A percentile compares a stretch with the other conserved stretches of the same genome.
Evolutionary conservation across 2,888 invertebrate genomes (phyloP).

Genomic region (Mesorhabditis belari): DNA sequence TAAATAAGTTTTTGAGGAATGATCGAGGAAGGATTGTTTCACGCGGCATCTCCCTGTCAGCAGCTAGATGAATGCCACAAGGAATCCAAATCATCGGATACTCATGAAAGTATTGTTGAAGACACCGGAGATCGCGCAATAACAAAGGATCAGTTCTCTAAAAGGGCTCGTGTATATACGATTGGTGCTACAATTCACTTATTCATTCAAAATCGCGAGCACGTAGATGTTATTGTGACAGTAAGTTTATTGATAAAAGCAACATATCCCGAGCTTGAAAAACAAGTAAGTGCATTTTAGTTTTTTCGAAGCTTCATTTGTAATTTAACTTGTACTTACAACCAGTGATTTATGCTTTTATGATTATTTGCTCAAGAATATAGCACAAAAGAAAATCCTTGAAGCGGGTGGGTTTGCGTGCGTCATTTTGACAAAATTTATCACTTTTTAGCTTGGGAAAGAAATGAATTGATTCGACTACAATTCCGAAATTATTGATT

Average conservation of each 20-base stretch:
- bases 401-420: constrained; percentile 2
- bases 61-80: too few species aligned
- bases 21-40: constrained; percentile 45
- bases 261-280: constrained; percentile 68
- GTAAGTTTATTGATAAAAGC: constrained; percentile 54
- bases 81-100: too few species aligned
- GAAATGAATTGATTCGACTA: constrained; percentile 90
- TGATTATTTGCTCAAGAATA: constrained; percentile 71
- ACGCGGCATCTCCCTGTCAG: constrained; percentile 15
- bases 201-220: constrained; percentile 85
- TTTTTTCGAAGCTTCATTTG: too few species aligned
- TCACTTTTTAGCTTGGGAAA: constrained; percentile 67
- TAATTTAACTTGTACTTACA: constrained; percentile 76
- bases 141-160: too few species aligned
- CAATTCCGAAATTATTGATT: constrained; percentile 66
- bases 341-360: constrained; percentile 92
- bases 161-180: constrained; percentile 11
- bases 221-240: constrained; percentile 86
- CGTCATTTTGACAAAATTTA: not conserved
- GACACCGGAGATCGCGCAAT: too few species aligned
- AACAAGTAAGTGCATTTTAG: constrained; percentile 70
- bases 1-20: constrained; percentile 24
- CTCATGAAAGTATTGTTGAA: too few species aligned
- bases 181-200: constrained; percentile 92
- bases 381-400: constrained; percentile 55